Evolutionary conservation across 2,113 vertebrate species (phyloP), one percentile per base, ranked within the genome.

Genomic region (Platichthys stellatus): DNA sequence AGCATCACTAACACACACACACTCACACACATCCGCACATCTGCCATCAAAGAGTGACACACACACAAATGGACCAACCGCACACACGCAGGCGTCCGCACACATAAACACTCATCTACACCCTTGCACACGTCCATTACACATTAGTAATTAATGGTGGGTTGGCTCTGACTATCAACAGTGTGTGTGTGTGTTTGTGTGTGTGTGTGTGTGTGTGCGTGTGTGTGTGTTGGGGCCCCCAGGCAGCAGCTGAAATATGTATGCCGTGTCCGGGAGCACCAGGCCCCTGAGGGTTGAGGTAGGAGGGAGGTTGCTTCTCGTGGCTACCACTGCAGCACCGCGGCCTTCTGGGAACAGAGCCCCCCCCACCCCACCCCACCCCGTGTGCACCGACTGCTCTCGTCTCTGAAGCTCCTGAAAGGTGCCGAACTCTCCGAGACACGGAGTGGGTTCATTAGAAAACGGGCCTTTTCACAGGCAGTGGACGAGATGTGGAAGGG

Each of bases 201-300:
- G 28, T 28, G 28, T 21, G 54, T 12, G 54, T 49, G n/a, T 38
- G 2, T 40, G 82, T 66, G 82, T 64, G 58, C 21, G 56, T 58
- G 15, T 76, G 20, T 62, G 0, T 58, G 59, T 40, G 69, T 38
- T 47, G 17, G 51, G 54, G 21, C 70, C 86, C 64, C 45, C 66
- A 49, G 88, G 88, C 90, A 82, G 63, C 63, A 72, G 60, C 74
- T 93, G 74, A 92, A 92, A 92, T 90, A 93, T 92, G 88, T 64
- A 91, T 89, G 82, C 53, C 31, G 45, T 78, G 73, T 83, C 86
- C 85, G 12, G 77, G 78, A 86, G 84, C 75, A 26, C 15, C 0
- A 11, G 70, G 67, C 84, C 71, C 85, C 71, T 63, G 76, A 78
- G 86, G 82, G 74, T 73, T 40, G 35, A 51, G 61, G 68, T 66